phyloP scores from a whole-genome alignment of 2,113 vertebrate species.

The Fukomys damarensis region DNA sequence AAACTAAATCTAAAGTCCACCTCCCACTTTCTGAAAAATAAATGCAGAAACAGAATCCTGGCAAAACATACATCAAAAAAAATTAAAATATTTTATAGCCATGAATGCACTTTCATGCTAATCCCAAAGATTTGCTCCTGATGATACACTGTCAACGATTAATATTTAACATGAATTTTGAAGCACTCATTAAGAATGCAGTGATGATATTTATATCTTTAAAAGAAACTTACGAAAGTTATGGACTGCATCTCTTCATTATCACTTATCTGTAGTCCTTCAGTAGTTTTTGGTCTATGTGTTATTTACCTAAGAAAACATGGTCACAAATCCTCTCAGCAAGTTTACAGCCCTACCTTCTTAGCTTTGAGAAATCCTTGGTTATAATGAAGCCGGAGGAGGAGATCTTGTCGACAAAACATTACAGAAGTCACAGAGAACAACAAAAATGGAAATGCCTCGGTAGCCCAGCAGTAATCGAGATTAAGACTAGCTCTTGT shows the following conservation, averaged over 20 bases:
- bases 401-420: neutral
- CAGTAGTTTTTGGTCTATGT: neutral
- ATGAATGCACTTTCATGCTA: neutral
- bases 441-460: neutral
- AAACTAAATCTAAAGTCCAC: neutral
- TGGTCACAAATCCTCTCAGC: neutral
- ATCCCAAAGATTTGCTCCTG: neutral
- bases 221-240: neutral
- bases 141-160: neutral
- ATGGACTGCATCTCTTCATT: neutral
- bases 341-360: neutral
- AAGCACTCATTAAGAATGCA: neutral
- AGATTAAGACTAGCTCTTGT: neutral
- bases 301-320: neutral
- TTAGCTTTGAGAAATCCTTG: neutral
- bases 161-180: neutral
- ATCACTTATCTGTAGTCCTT: neutral
- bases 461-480: neutral
- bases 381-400: neutral
- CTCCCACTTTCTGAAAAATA: constrained; percentile 19
- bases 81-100: neutral
- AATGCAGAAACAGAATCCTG: neutral
- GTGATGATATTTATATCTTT: neutral
- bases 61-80: neutral
- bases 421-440: neutral